phyloP scores from a whole-genome alignment of 2,113 vertebrate species.

The Sakesphorus luctuosus region DNA sequence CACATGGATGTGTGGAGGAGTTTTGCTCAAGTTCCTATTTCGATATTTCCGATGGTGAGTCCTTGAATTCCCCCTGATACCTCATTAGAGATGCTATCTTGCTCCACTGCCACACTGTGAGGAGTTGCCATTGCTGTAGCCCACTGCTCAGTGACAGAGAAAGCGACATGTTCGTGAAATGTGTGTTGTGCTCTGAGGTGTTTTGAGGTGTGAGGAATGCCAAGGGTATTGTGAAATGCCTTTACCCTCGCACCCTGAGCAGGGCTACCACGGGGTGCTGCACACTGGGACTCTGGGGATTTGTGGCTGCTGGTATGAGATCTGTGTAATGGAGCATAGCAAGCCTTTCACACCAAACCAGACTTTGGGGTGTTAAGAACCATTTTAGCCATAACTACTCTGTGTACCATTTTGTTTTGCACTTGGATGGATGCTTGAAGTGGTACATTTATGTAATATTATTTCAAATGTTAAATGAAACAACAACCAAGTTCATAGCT shows the following conservation, averaged over 20 bases:
- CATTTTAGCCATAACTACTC: background rate
- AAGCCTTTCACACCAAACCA: background rate
- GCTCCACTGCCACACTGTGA: background rate
- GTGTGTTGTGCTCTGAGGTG: background rate
- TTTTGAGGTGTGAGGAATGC: background rate
- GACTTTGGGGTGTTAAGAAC: background rate
- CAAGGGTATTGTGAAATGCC: background rate
- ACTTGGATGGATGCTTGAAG: background rate
- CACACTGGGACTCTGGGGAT: background rate
- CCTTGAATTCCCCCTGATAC: background rate
- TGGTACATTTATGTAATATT: background rate
- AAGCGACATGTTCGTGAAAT: rapidly evolving
- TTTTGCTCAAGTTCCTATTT: background rate
- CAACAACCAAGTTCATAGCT: background rate
- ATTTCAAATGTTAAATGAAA: background rate
- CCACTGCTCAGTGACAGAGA: background rate
- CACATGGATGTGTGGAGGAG: background rate
- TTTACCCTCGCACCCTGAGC: rapidly evolving
- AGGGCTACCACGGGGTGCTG: background rate
- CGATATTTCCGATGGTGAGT: background rate
- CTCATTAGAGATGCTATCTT: background rate
- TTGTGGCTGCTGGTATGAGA: background rate
- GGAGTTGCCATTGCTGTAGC: background rate
- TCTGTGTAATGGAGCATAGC: background rate
- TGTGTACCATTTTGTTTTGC: background rate